Evolutionary conservation across 2,797 vertebrate species (phyloP).

Genomic region (Eulemur coronatus): DNA sequence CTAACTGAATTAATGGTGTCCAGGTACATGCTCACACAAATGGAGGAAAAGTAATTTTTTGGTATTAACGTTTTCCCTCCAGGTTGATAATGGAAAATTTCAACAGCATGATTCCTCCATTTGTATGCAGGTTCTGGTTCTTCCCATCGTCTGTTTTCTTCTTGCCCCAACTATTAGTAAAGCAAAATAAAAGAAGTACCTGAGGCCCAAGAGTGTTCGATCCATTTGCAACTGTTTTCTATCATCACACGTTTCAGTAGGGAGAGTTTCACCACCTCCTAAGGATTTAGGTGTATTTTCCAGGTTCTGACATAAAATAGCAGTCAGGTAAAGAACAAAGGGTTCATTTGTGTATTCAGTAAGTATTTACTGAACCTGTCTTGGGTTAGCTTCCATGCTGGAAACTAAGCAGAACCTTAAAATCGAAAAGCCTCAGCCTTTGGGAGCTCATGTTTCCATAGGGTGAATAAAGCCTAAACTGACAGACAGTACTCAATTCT

Average conservation of each 20-base stretch:
- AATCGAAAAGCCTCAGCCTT: neutral
- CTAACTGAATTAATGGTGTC: neutral
- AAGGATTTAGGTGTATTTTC: neutral
- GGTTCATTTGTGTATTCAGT: neutral
- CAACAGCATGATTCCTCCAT: too few species aligned
- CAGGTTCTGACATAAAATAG: neutral
- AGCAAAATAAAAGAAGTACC: neutral
- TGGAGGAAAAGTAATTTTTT: neutral
- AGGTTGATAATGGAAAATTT: neutral
- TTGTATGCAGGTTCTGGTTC: neutral
- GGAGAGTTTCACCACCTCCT: neutral
- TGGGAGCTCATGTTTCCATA: rapidly evolving
- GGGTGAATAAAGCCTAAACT: neutral
- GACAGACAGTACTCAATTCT: neutral
- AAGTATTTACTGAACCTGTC: neutral
- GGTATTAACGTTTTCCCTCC: neutral
- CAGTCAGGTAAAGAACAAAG: rapidly evolving
- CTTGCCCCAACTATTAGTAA: neutral
- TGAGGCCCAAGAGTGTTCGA: neutral
- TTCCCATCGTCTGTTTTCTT: neutral
- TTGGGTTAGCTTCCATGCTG: rapidly evolving
- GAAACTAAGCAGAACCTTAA: neutral
- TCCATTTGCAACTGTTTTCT: neutral
- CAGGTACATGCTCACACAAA: neutral
- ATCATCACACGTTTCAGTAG: neutral